phyloP scores from a whole-genome alignment of 1,140 invertebrate genomes.

The Plectrocnemia conspersa region DNA sequence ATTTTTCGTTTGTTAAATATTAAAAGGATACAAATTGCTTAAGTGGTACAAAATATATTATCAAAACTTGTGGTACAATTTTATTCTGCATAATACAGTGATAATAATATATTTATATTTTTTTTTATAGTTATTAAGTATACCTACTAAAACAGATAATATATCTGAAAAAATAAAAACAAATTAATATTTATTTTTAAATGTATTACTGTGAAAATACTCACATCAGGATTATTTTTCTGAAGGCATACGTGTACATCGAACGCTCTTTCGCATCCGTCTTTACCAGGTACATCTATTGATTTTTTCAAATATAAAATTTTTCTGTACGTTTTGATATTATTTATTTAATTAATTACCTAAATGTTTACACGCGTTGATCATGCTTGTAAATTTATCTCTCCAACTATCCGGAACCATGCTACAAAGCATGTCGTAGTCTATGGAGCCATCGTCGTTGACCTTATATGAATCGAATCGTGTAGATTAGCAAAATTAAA shows the following conservation, averaged over 20 bases:
- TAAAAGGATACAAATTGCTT: no score
- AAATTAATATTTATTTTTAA: no score
- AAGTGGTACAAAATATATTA: no score
- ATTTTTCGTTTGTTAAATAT: no score
- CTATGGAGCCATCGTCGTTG: slow-evolving; percentile 44
- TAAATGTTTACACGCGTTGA: slow-evolving; percentile 43
- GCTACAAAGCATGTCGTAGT: slow-evolving; percentile 50
- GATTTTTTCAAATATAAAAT: slow-evolving; percentile 2
- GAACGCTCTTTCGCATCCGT: slow-evolving; percentile 28
- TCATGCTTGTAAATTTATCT: slow-evolving; percentile 44
- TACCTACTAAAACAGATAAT: no score
- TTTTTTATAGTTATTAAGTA: no score
- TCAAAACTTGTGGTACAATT: no score
- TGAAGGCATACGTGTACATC: slow-evolving; percentile 32
- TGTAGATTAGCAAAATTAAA: slow-evolving; percentile 1
- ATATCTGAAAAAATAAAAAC: no score
- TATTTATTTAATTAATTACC: slow-evolving; percentile 37
- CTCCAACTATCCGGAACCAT: slow-evolving; percentile 47
- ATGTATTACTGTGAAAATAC: no score
- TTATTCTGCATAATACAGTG: no score
- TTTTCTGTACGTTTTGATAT: not conserved
- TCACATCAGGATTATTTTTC: slow-evolving; percentile 28
- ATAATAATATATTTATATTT: no score
- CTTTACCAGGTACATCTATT: slow-evolving; percentile 28
- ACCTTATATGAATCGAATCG: slow-evolving; percentile 36